Conservation (phyloP, 1,140 invertebrate genomes). For the Leguminivora glycinivorella region DNA sequence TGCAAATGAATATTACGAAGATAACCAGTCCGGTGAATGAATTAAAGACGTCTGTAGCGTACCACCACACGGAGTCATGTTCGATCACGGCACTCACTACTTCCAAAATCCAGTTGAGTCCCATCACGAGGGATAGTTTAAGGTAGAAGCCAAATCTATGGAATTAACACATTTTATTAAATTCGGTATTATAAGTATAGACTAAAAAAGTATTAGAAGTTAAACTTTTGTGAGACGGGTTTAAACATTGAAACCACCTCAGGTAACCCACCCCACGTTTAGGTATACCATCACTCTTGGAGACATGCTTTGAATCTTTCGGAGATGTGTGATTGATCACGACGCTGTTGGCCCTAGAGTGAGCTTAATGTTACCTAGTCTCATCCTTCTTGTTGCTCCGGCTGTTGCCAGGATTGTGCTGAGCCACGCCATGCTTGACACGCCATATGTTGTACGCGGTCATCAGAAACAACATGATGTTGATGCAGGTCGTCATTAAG, state of each 20-base stretch:
- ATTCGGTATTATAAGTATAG: too few species aligned
- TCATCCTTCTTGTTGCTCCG: not conserved
- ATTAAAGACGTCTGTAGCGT: slow-evolving; percentile 31
- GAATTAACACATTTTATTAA: not conserved
- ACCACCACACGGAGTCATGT: not conserved
- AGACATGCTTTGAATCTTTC: too few species aligned
- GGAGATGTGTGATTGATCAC: too few species aligned
- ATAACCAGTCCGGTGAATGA: slow-evolving; percentile 31
- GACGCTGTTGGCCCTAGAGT: not conserved
- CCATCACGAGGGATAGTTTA: slow-evolving; percentile 36
- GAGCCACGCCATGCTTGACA: not conserved
- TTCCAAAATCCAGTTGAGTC: slow-evolving; percentile 39
- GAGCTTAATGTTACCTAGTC: not conserved
- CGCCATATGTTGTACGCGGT: slow-evolving; percentile 46
- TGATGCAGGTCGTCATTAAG: slow-evolving; percentile 63
- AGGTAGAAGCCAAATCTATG: slow-evolving; percentile 34
- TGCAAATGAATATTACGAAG: slow-evolving; percentile 28
- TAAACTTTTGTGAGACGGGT: too few species aligned
- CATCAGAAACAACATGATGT: slow-evolving; percentile 70
- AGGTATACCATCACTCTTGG: too few species aligned
- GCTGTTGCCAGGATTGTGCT: slow-evolving; percentile 1
- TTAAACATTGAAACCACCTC: too few species aligned
- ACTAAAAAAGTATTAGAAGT: too few species aligned
- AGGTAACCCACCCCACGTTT: too few species aligned
- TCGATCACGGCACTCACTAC: not conserved